A percentile compares a stretch with the other conserved stretches of the same genome.
These are phyloP conservation scores for Exocentrus adspersus DNA, from an alignment of 2,888 invertebrate genomes.

Conservation along the genomic window DNA sequence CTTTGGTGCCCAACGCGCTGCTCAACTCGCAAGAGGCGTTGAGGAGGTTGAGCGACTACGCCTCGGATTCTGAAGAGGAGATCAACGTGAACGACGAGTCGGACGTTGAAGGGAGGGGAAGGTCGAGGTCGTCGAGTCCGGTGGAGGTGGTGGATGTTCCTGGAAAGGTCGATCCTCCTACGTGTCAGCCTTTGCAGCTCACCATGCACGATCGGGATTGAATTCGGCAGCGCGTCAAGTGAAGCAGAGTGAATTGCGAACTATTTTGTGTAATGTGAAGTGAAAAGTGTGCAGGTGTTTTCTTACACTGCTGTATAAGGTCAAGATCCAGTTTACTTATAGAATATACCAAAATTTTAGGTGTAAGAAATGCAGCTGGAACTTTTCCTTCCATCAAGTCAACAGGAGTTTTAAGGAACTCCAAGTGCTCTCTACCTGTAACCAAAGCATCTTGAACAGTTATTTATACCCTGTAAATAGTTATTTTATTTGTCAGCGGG, in stretches of 20 bases:
- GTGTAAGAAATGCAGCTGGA: no score
- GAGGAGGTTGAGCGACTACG: constrained; percentile 64
- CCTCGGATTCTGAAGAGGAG: constrained; percentile 78
- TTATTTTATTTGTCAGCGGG: constrained; percentile 26
- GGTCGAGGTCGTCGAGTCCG: constrained; percentile 66
- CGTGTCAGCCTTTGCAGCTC: constrained; percentile 74
- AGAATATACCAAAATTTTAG: no score
- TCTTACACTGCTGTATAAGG: no score
- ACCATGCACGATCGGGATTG: constrained; percentile 77
- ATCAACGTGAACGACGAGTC: constrained; percentile 87
- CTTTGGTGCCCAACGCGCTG: constrained; percentile 73
- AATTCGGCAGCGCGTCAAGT: neutral
- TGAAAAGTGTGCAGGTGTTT: no score
- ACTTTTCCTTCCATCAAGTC: neutral
- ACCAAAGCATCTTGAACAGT: constrained; percentile 26
- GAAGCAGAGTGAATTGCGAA: neutral
- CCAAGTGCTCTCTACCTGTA: neutral
- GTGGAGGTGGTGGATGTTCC: constrained; percentile 63
- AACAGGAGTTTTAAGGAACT: neutral
- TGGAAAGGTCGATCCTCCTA: constrained; percentile 50
- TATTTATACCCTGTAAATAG: constrained; percentile 30
- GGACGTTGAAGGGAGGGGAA: constrained; percentile 69
- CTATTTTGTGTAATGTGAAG: neutral
- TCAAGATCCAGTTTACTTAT: no score
- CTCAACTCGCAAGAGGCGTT: constrained; percentile 69